phyloP scores from a whole-genome alignment of 2,113 vertebrate genomes.

The Anolis sagrei region DNA sequence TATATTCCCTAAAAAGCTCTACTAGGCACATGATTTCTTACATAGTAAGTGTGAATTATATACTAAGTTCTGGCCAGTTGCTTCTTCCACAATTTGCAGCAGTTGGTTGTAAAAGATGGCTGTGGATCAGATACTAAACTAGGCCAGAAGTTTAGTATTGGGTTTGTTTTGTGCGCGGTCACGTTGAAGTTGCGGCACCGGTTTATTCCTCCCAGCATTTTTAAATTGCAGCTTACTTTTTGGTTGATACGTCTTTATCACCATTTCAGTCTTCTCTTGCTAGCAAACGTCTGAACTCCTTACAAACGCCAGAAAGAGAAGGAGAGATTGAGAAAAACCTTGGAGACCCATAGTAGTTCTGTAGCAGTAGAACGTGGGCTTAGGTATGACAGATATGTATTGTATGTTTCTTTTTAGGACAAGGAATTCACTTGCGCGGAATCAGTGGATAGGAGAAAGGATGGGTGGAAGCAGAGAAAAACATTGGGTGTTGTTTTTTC shows the following conservation, averaged over 20 bases:
- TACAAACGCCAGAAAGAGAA: conserved; percentile 68
- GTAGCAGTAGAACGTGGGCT: conserved; percentile 63
- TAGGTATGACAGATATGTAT: conserved; percentile 68
- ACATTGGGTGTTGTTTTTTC: conserved; percentile 43
- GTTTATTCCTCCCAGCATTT: conserved; percentile 43
- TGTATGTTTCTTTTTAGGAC: conserved; percentile 62
- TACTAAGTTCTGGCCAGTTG: conserved; percentile 73
- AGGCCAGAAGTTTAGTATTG: conserved; percentile 75
- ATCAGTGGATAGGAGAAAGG: conserved; percentile 54
- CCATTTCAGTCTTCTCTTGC: conserved; percentile 85
- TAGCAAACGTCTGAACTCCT: conserved; percentile 71
- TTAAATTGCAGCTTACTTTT: conserved; percentile 64
- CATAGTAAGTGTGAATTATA: conserved; percentile 74
- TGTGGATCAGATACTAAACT: conserved; percentile 79
- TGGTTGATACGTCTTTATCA: conserved; percentile 79
- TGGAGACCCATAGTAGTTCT: conserved; percentile 44
- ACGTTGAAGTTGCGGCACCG: conserved; percentile 84
- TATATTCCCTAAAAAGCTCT: conserved; percentile 75
- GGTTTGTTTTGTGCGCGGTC: conserved; percentile 82
- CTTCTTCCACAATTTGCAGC: conserved; percentile 84
- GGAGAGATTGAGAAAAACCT: too few relatives aligned
- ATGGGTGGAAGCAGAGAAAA: conserved; percentile 11
- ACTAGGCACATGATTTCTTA: conserved; percentile 76
- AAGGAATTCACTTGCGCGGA: conserved; percentile 65
- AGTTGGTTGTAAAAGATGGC: conserved; percentile 83